phyloP scores from a whole-genome alignment of 2,113 vertebrate species.

The Fulmarus glacialis region DNA sequence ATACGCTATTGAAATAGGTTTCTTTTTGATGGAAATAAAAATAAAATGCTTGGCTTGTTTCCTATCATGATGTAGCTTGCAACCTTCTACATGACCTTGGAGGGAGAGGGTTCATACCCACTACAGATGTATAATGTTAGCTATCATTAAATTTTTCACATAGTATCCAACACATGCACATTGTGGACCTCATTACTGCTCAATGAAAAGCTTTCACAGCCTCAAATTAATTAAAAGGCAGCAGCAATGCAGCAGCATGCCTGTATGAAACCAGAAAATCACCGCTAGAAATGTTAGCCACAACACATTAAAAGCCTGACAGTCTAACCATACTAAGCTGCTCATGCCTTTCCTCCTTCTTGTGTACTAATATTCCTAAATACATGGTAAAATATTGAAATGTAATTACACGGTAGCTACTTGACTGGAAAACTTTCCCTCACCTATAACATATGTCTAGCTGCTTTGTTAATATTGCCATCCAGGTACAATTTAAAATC shows the following conservation, averaged over 20 bases:
- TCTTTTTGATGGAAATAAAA: not conserved
- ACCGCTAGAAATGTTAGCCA: not conserved
- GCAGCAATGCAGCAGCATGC: not conserved
- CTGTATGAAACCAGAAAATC: not conserved
- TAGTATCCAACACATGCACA: not conserved
- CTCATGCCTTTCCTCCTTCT: not conserved
- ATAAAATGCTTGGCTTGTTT: not conserved
- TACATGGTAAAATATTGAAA: not conserved
- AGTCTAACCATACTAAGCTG: rapidly evolving
- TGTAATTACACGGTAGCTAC: not conserved
- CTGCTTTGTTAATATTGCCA: constrained; percentile 21
- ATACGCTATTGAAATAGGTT: not conserved
- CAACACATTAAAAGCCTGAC: not conserved
- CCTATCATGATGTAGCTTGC: not conserved
- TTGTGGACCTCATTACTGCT: not conserved
- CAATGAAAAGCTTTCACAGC: not conserved
- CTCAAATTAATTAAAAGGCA: not conserved
- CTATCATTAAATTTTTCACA: not conserved
- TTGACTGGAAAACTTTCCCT: not conserved
- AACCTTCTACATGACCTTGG: not conserved
- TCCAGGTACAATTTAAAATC: constrained; percentile 58
- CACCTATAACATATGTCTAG: not conserved
- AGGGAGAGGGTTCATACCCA: not conserved
- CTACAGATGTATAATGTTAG: not conserved
- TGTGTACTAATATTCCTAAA: not conserved